Evolutionary conservation across 2,797 vertebrate genomes (phyloP), one percentile per base, ranked within the genome.

Genomic region (Danio aesculapii): DNA sequence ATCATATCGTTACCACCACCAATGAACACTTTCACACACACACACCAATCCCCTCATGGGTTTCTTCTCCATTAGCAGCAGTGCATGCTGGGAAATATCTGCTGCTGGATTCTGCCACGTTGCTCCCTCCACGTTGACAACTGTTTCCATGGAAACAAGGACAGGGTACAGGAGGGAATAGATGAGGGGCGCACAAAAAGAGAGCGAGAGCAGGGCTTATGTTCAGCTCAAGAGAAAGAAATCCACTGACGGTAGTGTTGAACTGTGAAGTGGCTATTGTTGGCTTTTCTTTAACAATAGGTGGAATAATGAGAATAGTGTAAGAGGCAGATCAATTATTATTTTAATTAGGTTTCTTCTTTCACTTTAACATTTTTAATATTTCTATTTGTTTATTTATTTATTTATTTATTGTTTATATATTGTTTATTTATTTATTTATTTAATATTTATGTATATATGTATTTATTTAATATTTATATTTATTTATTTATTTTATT

Each of bases 141-240:
- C 68, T 46, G 86, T 86, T 86, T 79, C 87, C 75, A 86, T 86
- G 84, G 88, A 67, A 85, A 89, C 85, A 86, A 75, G 71, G n/a
- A 84, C 43, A 76, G 58, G 14, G 57, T 58, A 30, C 49, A 6
- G 50, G 59, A 58, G 61, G 44, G 50, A 74, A 57, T 17, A 16
- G 61, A 66, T 57, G 50, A 66, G 69, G 58, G 11, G 59, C 46
- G 68, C 77, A 63, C 13, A 82, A 63, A 71, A 67, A 50, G 66
- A 21, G 75, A 49, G 52, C 52, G 8, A 30, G 53, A 8, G 55
- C 53, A 59, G 62, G 12, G 67, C 11, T 58, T 67, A 30, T 66
- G 39, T 79, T 81, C 58, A 52, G 69, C 73, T 70, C 68, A 44
- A 8, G 30, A 75, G 68, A 83, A 50, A 75, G 63, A 21, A 43